Percentiles rank a stretch among this genome's conserved stretches.
Conservation (phyloP, 2,888 invertebrate genomes). For the Drosophila stalkeri region DNA sequence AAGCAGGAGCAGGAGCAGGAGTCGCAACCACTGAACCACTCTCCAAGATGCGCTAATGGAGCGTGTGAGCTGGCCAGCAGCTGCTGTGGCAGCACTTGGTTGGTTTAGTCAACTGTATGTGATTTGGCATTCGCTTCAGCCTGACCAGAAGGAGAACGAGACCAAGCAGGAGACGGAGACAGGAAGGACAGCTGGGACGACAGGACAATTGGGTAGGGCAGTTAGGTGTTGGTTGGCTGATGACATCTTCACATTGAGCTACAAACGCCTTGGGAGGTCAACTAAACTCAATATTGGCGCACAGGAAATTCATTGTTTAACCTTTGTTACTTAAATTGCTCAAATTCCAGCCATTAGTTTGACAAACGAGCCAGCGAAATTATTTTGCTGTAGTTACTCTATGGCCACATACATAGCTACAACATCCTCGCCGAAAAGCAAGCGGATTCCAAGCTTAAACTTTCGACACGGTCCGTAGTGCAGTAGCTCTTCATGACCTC, state of each 20-base stretch:
- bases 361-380: conserved; percentile 79
- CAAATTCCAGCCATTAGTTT: conserved; percentile 80
- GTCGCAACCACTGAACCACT: conserved; percentile 32
- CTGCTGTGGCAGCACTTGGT: conserved; percentile 53
- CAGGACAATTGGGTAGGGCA: neutral
- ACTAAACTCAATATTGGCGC: conserved; percentile 75
- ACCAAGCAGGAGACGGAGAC: neutral
- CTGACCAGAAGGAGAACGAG: conserved; percentile 1
- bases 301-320: conserved; percentile 80
- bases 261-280: conserved; percentile 36
- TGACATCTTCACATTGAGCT: conserved; percentile 55
- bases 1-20: neutral
- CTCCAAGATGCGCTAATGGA: conserved; percentile 74
- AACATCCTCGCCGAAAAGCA: conserved; percentile 26
- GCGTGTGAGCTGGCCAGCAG: conserved; percentile 72
- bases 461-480: conserved; percentile 49
- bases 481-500: conserved; percentile 11
- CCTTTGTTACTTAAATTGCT: conserved; percentile 81
- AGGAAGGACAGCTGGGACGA: neutral
- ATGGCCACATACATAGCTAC: conserved; percentile 1
- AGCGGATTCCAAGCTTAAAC: conserved; percentile 59
- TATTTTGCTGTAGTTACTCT: conserved; percentile 42
- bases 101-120: conserved; percentile 70
- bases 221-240: conserved; percentile 1
- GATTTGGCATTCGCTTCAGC: conserved; percentile 30